A percentile compares a stretch with the other conserved stretches of the same genome.
These are phyloP conservation scores for Xiphorhynchus elegans DNA, from an alignment of 2,113 vertebrate species.

Conservation along the genomic window DNA sequence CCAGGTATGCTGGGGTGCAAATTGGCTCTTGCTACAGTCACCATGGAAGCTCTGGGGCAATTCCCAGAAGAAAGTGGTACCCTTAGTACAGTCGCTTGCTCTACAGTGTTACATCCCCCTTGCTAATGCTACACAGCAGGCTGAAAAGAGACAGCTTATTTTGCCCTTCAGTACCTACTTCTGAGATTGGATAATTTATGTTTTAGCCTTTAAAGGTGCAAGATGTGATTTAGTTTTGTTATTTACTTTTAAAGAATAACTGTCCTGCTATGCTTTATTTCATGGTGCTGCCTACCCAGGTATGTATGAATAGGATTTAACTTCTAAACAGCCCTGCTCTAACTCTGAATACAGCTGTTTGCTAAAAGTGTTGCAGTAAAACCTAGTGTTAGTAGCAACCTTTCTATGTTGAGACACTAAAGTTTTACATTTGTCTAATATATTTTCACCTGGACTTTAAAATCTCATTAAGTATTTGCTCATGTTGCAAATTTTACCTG, in stretches of 20 bases:
- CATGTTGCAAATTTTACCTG: background rate
- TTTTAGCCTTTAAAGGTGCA: background rate
- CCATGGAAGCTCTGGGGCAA: background rate
- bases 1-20: background rate
- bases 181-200: background rate
- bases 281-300: background rate
- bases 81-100: background rate
- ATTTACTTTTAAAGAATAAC: background rate
- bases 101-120: background rate
- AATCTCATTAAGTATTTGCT: background rate
- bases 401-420: background rate
- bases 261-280: background rate
- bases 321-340: background rate
- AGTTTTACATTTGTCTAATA: slow-evolving; percentile 5
- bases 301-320: background rate
- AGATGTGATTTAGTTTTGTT: background rate
- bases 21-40: accelerated
- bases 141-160: background rate
- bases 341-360: background rate
- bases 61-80: background rate
- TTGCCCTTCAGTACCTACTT: background rate
- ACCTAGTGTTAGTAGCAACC: background rate
- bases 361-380: background rate
- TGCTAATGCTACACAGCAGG: background rate
- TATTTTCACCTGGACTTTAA: slow-evolving; percentile 22